phyloP scores from a whole-genome alignment of 2,113 vertebrate species.

The Xyliphius kryptos region DNA sequence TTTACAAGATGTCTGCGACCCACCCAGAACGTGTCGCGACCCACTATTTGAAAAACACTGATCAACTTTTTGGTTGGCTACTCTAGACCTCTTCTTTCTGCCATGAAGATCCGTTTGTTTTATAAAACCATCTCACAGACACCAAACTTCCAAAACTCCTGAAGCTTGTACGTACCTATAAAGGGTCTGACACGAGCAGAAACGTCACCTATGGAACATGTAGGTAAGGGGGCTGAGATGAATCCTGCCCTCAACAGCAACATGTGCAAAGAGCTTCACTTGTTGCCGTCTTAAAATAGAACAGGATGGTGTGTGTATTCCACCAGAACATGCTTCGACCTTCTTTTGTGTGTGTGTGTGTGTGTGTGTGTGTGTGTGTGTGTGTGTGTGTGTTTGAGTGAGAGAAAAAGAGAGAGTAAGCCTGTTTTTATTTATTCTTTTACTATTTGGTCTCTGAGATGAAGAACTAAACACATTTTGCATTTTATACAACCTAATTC shows the following conservation, averaged over 20 bases:
- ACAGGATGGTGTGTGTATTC: conserved; percentile 42
- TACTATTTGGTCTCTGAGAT: no score
- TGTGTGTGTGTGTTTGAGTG: conserved; percentile 38
- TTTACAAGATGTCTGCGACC: no score
- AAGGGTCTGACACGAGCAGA: not conserved
- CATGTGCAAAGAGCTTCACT: conserved; percentile 15
- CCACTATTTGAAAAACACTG: no score
- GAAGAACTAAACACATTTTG: no score
- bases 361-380: not conserved
- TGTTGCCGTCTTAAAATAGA: conserved; percentile 54
- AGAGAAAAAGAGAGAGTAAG: no score
- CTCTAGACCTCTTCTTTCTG: conserved; percentile 28
- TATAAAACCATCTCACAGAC: not conserved
- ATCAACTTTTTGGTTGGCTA: no score
- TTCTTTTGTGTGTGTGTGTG: conserved; percentile 41
- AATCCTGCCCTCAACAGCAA: not conserved
- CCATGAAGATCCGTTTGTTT: not conserved
- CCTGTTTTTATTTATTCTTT: no score
- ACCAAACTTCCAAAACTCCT: no score
- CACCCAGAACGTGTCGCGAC: no score
- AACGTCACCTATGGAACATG: not conserved
- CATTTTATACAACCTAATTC: conserved; percentile 35
- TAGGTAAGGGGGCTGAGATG: not conserved
- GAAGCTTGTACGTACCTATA: not conserved
- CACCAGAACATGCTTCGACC: conserved; percentile 54